Evolutionary conservation across 2,888 invertebrate species (phyloP), one percentile per base, ranked within the genome.

Genomic region (Cylloceria caligata): DNA sequence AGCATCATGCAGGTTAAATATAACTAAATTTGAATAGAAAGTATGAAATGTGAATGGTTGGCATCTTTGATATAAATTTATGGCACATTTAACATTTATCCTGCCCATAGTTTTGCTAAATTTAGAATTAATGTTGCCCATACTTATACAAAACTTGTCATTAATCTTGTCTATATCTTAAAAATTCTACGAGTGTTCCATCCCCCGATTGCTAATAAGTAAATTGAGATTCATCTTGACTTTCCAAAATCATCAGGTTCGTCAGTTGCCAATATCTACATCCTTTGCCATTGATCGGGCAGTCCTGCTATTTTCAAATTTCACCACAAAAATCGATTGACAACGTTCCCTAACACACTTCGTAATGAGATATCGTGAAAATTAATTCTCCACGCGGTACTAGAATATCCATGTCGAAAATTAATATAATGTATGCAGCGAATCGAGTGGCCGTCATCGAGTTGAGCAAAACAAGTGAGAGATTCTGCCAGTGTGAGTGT

Each of bases 391-490:
- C 68, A 13, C 27, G 13, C 30, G 49, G 21, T 68, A 30, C 57
- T 52, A 69, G 64, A 77, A 77, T 77, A 73, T 77, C 68, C 64
- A 39, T 77, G 72, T 67, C 47, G 36, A 30, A 64, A 81, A 77
- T 74, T 73, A 52, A 77, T 68, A 57, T 52, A 73, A 68, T 55
- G 62, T 77, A 60, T 52, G 65, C 16, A 49, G 52, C 19, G 62
- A 80, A 30, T 36, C 68, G 68, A 75, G 69, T 64, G 39, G 24
- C 45, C 57, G 68, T 80, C 74, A 80, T 80, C 64, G 71, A 71
- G 45, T 71, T 57, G 39, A n/a, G 21, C 45, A 11, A 55, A 64
- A 69, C 42, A 39, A 42, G 67, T 19, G 27, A 39, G 68, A 73
- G 60, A 2, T 19, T 16, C 64, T 21, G 21, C 34, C 30, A 7